Evolutionary conservation across 2,888 invertebrate genomes (phyloP).

Genomic region (Spilarctia lutea): DNA sequence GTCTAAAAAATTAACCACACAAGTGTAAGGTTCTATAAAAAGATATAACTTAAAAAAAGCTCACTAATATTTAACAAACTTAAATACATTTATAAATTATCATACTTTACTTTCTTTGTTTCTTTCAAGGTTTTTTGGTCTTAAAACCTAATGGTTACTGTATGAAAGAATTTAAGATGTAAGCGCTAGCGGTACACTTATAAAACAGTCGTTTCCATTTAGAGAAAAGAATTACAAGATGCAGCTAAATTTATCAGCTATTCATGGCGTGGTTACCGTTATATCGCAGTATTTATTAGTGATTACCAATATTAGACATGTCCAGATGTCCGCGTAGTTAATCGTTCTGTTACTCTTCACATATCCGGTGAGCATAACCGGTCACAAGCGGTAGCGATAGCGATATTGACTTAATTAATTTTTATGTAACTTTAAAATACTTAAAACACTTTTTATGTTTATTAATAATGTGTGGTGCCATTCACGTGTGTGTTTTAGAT

Average conservation of each 20-base stretch:
- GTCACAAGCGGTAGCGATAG: conserved; percentile 27
- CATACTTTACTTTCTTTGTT: neutral
- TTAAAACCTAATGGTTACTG: neutral
- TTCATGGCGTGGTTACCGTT: conserved; percentile 8
- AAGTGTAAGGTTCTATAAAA: too few relatives aligned
- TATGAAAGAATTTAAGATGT: neutral
- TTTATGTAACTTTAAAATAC: neutral
- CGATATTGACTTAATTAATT: neutral
- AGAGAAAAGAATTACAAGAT: neutral
- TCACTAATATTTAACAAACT: neutral
- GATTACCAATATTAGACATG: conserved; percentile 34
- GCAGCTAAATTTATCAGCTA: conserved; percentile 5
- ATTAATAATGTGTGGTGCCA: neutral
- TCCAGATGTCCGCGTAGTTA: conserved; percentile 45
- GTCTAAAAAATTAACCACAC: neutral
- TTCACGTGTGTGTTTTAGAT: neutral
- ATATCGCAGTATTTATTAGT: conserved; percentile 32
- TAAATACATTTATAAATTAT: neutral
- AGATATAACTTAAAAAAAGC: neutral
- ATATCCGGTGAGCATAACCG: conserved; percentile 35
- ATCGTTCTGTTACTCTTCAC: conserved; percentile 30
- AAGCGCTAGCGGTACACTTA: neutral
- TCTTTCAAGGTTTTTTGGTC: neutral
- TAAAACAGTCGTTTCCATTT: neutral
- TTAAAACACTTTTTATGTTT: neutral